A percentile compares a stretch with the other conserved stretches of the same genome.
Evolutionary conservation across 2,113 vertebrate genomes (phyloP).

Genomic region (Physeter macrocephalus): DNA sequence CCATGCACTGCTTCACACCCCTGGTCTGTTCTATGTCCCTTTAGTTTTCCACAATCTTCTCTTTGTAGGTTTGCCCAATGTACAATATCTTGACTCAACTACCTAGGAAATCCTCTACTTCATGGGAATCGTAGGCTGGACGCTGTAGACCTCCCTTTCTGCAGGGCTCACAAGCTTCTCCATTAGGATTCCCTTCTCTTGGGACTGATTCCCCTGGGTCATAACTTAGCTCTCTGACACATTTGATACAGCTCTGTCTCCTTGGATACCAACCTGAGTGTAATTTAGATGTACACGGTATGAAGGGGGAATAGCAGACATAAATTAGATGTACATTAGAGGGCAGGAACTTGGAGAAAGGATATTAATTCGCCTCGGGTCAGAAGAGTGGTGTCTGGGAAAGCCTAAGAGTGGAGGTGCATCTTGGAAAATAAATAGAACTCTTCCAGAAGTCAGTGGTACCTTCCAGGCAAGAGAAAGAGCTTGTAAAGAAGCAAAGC

Average conservation of each 20-base stretch:
- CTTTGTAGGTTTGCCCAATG: not conserved
- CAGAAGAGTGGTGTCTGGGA: not conserved
- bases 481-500: not conserved
- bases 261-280: not conserved
- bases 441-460: not conserved
- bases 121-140: not conserved
- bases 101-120: not conserved
- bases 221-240: not conserved
- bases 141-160: not conserved
- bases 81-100: not conserved
- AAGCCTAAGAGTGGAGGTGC: rapidly evolving
- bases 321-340: not conserved
- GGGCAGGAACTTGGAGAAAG: not conserved
- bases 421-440: not conserved
- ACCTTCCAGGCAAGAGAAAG: not conserved
- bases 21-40: not conserved
- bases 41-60: not conserved
- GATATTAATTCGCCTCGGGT: not conserved
- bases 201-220: not conserved
- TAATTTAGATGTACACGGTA: not conserved
- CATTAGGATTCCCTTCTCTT: not conserved
- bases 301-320: not conserved
- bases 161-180: rapidly evolving
- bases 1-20: not conserved
- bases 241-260: not conserved